Conservation (phyloP, 2,797 vertebrate genomes). For the Sebastes miniatus region DNA sequence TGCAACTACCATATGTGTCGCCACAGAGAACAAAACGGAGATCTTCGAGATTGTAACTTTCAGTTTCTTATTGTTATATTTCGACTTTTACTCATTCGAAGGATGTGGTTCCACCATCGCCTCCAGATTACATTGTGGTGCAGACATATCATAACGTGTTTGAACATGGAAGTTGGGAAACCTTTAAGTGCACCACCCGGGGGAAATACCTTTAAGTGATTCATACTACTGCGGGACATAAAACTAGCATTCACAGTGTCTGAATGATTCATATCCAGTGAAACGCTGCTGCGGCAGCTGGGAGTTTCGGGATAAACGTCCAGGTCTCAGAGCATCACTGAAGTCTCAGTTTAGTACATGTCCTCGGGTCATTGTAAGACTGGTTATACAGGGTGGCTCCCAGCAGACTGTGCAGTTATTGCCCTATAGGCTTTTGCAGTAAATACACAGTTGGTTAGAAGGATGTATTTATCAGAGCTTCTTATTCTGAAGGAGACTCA, state of each 20-base stretch:
- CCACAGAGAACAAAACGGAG: too few relatives aligned
- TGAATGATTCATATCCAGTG: constrained; percentile 35
- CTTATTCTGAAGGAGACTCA: not conserved
- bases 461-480: not conserved
- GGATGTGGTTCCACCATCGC: not conserved
- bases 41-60: too few relatives aligned
- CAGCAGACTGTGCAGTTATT: not conserved
- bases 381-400: not conserved
- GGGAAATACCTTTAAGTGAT: constrained; percentile 25
- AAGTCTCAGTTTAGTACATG: constrained; percentile 1
- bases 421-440: not conserved
- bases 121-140: not conserved
- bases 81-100: not conserved
- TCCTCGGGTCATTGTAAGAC: constrained; percentile 21
- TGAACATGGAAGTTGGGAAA: not conserved
- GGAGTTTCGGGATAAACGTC: constrained; percentile 2
- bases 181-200: constrained; percentile 13
- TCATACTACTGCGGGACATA: constrained; percentile 1
- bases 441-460: constrained; percentile 2
- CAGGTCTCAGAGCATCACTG: not conserved
- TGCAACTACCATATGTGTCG: not conserved
- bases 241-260: not conserved
- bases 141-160: not conserved
- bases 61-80: not conserved
- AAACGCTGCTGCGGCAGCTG: constrained; percentile 6